Evolutionary conservation across 2,113 vertebrate genomes (phyloP), one percentile per base, ranked within the genome.

Genomic region (Myiopsitta monachus): DNA sequence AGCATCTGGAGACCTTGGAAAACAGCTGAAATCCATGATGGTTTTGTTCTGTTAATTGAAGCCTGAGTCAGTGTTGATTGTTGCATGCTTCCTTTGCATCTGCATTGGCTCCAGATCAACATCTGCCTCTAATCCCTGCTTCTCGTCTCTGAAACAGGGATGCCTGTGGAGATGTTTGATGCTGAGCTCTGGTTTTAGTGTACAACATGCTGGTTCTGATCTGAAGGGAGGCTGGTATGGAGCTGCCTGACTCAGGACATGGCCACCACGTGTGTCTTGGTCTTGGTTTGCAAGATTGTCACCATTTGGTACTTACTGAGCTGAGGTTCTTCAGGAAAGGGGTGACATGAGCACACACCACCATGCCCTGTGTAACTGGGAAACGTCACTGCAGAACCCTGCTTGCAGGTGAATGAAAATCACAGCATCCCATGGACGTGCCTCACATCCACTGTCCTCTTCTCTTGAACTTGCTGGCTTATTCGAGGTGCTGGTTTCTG

Each of bases 61-160:
- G 46, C 38, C 88, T 84, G 84, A 95, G 87, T 92, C 80, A 66
- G 77, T 88, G 83, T 18, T 74, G 93, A 63, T 93, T 68, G 90
- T 73, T 46, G 43, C 78, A 27, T 49, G 80, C 80, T 95, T 93
- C 78, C 76, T 87, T 67, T 0, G 5, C 87, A 72, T 94, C 96
- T 93, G 92, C 83, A 18, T 81, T 78, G 82, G 94, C 87, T 93
- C 73, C 84, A 39, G 6, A 93, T 97, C 94, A 88, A 92, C 95
- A 94, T 90, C 87, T 94, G 84, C 24, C 6, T 54, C 89, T 95
- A 94, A 94, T 95, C 93, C 88, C 61, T 2, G 26, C 44, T 82
- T 39, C 26, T 38, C 18, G 1, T 15, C 36, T 55, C 1, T 11
- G 59, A 55, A 38, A 19, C 5, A 3, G 38, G 62, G 87, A 17